Conservation (phyloP, 2,797 vertebrate species). For the Cyprinodon diabolis region DNA sequence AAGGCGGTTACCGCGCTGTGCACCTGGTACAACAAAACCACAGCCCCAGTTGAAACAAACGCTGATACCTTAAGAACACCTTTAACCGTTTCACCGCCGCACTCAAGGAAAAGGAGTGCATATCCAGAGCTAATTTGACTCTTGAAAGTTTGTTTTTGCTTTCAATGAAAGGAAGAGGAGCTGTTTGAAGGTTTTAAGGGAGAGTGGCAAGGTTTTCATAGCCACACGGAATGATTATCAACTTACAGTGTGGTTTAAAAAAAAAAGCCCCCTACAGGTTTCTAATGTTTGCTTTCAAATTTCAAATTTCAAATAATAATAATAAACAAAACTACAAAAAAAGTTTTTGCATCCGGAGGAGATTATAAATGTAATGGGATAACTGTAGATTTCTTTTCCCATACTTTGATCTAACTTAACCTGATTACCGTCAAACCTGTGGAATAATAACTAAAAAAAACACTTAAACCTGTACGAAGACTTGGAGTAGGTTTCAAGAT, state of each 20-base stretch:
- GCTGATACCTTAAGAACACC: conserved; percentile 63
- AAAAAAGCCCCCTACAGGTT: too few species aligned
- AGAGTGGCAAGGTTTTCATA: conserved; percentile 27
- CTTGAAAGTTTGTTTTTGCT: conserved; percentile 24
- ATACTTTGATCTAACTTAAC: too few species aligned
- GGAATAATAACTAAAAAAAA: neutral
- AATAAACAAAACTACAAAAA: neutral
- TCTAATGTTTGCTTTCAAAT: neutral
- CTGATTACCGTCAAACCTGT: too few species aligned
- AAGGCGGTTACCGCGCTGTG: conserved; percentile 82
- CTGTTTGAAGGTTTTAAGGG: conserved; percentile 38
- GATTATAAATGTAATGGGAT: too few species aligned
- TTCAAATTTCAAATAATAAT: neutral
- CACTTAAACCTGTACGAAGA: neutral
- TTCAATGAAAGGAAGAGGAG: conserved; percentile 42
- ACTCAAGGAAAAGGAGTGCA: conserved; percentile 45
- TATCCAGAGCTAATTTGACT: conserved; percentile 28
- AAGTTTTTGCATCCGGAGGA: too few species aligned
- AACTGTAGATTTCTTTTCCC: too few species aligned
- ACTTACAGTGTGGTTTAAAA: neutral
- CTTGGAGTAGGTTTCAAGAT: neutral
- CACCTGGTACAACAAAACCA: conserved; percentile 85
- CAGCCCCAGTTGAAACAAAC: conserved; percentile 77
- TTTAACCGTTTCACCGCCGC: conserved; percentile 77
- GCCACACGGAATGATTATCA: conserved; percentile 4